phyloP scores from a whole-genome alignment of 2,888 invertebrate genomes.

The Augiades crinisus region DNA sequence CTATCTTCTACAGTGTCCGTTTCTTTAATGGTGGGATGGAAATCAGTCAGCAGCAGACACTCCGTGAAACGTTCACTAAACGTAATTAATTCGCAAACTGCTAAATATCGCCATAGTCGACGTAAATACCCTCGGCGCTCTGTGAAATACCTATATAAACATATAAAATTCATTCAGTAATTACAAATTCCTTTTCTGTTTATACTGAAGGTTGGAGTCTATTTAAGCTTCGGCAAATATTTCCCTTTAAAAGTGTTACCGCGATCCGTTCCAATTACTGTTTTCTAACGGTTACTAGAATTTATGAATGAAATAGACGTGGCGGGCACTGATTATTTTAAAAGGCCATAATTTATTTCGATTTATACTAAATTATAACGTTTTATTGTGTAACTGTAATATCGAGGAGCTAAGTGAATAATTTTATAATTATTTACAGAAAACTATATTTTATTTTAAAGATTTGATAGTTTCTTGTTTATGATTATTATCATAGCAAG shows the following conservation, averaged over 20 bases:
- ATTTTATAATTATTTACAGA: too few relatives aligned
- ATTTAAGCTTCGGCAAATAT: conserved; percentile 7
- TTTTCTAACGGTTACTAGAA: background rate
- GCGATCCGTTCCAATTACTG: background rate
- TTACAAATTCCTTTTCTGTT: conserved; percentile 10
- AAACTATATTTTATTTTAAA: too few relatives aligned
- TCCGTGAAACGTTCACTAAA: conserved; percentile 2
- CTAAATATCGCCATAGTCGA: conserved; percentile 5
- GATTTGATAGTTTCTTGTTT: too few relatives aligned
- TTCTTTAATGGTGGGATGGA: too few relatives aligned
- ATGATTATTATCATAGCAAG: too few relatives aligned
- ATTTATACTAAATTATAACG: too few relatives aligned
- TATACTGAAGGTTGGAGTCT: background rate
- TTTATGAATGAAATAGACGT: too few relatives aligned
- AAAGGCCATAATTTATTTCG: too few relatives aligned
- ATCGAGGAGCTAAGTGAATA: too few relatives aligned
- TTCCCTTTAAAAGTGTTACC: background rate
- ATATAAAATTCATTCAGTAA: conserved; percentile 12
- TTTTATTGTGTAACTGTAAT: too few relatives aligned
- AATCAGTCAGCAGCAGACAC: background rate
- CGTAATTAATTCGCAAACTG: conserved; percentile 12
- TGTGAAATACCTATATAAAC: conserved; percentile 30
- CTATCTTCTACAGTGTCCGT: too few relatives aligned
- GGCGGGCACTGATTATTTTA: too few relatives aligned
- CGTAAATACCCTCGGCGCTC: conserved; percentile 41